Base-by-base conservation (phyloP, 1,140 invertebrate species). In the Drosophila malerkotliana region DNA sequence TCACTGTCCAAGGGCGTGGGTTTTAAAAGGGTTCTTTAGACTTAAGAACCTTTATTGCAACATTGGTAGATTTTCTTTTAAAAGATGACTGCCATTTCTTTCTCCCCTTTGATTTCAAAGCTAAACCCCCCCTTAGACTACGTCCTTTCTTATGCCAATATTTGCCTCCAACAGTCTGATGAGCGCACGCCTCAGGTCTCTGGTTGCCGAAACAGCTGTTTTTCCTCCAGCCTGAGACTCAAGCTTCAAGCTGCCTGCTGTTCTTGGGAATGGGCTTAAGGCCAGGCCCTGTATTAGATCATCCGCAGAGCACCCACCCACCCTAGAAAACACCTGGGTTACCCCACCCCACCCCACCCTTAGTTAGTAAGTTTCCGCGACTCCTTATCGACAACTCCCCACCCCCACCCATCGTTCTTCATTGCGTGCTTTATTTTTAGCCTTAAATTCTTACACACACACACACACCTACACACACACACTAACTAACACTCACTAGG, bases 361-460 rank as follows among this genome's bases (percentile, higher is more conserved):
- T 44, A 5, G 15, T 41, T 41, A 41, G 39, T 32, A 32, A 32
- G 32, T 32, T 32, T 32, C 32, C 12, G 41, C 41, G 15, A 44
- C 9, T 64, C 32, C 24, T 58, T 34, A 44, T 48, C 41, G 30
- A 51, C 53, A n/a, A 54, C 62, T 67, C 66, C 6, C 26, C 26
- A 6, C 66, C 49, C 49, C 51, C 9, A 1, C 30, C 44, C 28
- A 2, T 32, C 68, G 56, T 67, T 47, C 57, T 47, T 54, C 61
- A 83, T 66, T 83, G 80, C 76, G 66, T 79, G 80, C 62, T 57
- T 79, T 83, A 72, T 79, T 72, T 83, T 84, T 72, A 83, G 80
- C 61, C 71, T 77, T 79, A 72, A 79, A 79, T 84, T 76, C 64
- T 71, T 67, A 45, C 39, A 3, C 14, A 41, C 39, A 2, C 14